These are phyloP conservation scores for Cotesia typhae DNA, from an alignment of 1,140 invertebrate genomes.

Conservation along the genomic window DNA sequence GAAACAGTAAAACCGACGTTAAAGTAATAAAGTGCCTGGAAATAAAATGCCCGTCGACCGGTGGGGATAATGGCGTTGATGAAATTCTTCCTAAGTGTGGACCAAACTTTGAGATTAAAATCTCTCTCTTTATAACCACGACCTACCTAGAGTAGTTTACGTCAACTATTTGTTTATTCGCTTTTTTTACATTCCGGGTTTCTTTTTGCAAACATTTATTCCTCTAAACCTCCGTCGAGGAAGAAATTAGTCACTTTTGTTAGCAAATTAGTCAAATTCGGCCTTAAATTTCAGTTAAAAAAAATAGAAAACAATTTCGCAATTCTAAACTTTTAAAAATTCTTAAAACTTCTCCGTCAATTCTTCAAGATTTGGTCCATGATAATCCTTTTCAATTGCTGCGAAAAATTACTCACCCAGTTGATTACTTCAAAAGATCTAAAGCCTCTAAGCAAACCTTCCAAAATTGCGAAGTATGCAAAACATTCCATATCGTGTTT, in stretches of 20 bases:
- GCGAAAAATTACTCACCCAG: neutral
- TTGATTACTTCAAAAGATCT: too few species aligned
- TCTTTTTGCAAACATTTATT: too few species aligned
- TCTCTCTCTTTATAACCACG: constrained; percentile 2
- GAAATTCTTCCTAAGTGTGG: constrained; percentile 31
- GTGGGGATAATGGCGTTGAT: constrained; percentile 33
- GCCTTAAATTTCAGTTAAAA: neutral
- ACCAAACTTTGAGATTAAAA: constrained; percentile 38
- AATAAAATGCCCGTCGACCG: neutral
- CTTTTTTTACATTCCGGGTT: neutral
- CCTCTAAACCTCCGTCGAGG: too few species aligned
- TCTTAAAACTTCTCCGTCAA: too few species aligned
- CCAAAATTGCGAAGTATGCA: too few species aligned
- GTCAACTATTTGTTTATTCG: constrained; percentile 18
- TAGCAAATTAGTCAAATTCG: neutral
- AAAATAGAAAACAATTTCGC: neutral
- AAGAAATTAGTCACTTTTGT: too few species aligned
- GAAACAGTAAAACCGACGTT: constrained; percentile 12
- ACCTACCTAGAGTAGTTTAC: constrained; percentile 17
- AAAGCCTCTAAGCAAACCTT: too few species aligned
- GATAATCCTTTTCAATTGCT: neutral
- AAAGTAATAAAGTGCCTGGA: neutral
- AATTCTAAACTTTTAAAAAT: neutral
- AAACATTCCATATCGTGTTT: too few species aligned
- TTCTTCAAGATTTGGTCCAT: too few species aligned